These are phyloP conservation scores for Asobara japonica DNA, from an alignment of 1,140 invertebrate genomes.

Conservation along the genomic window DNA sequence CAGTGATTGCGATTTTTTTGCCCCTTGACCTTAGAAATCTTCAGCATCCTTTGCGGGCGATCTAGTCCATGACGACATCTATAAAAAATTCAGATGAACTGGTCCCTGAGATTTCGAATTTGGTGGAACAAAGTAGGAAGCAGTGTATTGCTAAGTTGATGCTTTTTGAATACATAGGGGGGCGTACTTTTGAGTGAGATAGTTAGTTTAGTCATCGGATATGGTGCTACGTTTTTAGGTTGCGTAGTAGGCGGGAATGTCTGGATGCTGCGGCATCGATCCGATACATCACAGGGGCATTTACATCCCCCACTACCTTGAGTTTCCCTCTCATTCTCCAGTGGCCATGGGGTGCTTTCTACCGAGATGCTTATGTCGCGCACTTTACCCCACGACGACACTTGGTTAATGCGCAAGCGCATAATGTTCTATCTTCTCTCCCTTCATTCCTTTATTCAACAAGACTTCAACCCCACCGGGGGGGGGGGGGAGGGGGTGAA, in stretches of 20 bases:
- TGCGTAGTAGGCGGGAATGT: conserved; percentile 61
- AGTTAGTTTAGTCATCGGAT: not conserved
- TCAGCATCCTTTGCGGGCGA: no score
- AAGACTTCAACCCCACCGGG: conserved; percentile 37
- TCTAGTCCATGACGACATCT: no score
- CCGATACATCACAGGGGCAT: conserved; percentile 68
- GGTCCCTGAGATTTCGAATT: no score
- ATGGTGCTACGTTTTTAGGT: conserved; percentile 61
- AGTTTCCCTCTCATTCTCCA: conserved; percentile 30
- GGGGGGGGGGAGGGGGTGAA: conserved; percentile 31
- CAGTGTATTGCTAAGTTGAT: no score
- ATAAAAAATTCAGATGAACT: no score
- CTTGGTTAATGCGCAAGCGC: conserved; percentile 29
- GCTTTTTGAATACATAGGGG: no score
- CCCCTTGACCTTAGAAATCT: no score
- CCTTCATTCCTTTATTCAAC: conserved; percentile 19
- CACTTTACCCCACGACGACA: conserved; percentile 43
- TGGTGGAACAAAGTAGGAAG: no score
- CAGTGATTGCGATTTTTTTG: no score
- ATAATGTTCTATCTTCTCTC: conserved; percentile 24
- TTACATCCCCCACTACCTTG: conserved; percentile 40
- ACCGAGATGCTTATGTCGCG: conserved; percentile 45
- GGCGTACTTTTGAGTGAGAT: no score
- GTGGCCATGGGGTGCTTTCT: conserved; percentile 11
- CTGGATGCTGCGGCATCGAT: conserved; percentile 67